Percentiles rank a stretch among this genome's conserved stretches.
These are phyloP conservation scores for Megalops cyprinoides DNA, from an alignment of 2,797 vertebrate species.

Conservation along the genomic window DNA sequence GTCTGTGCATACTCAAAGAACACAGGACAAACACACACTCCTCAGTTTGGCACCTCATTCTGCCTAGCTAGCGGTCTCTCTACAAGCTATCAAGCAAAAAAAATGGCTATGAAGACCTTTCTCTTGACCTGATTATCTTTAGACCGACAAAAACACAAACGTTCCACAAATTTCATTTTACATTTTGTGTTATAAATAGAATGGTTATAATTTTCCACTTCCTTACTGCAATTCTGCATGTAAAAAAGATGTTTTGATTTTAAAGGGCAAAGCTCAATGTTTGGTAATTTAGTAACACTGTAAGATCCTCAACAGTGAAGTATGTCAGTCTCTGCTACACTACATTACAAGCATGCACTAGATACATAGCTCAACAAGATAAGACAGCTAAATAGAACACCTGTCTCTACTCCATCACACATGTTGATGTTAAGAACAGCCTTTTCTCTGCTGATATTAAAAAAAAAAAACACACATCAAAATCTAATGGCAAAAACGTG, in stretches of 20 bases:
- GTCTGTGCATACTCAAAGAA: slow-evolving; percentile 24
- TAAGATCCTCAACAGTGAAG: slow-evolving; percentile 45
- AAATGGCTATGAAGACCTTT: slow-evolving; percentile 60
- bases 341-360: slow-evolving; percentile 49
- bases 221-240: slow-evolving; percentile 45
- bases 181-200: slow-evolving; percentile 46
- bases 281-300: slow-evolving; percentile 59
- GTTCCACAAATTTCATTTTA: slow-evolving; percentile 26
- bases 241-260: slow-evolving; percentile 42
- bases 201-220: slow-evolving; percentile 33
- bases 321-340: slow-evolving; percentile 60
- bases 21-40: neutral
- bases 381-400: neutral
- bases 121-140: slow-evolving; percentile 72
- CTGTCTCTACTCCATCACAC: slow-evolving; percentile 1
- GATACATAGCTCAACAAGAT: slow-evolving; percentile 9
- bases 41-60: neutral
- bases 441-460: neutral
- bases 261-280: slow-evolving; percentile 61
- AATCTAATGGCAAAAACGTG: neutral
- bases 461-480: neutral
- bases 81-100: neutral
- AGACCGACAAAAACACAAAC: slow-evolving; percentile 32
- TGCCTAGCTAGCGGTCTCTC: slow-evolving; percentile 2
- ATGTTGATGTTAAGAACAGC: slow-evolving; percentile 7